phyloP scores from a whole-genome alignment of 2,888 invertebrate species.

The Timema cristinae region DNA sequence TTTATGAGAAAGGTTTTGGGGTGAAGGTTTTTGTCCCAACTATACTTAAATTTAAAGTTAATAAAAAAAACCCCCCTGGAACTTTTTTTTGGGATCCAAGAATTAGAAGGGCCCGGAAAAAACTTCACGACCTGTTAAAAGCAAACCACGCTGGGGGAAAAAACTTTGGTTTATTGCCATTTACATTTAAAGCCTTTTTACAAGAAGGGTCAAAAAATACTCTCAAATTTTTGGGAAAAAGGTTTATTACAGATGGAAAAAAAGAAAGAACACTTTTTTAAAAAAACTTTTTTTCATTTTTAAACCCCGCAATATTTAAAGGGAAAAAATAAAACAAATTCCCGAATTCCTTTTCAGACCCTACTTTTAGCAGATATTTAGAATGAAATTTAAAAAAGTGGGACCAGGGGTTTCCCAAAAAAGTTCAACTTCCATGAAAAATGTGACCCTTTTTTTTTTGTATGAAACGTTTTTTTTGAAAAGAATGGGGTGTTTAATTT shows the following conservation, averaged over 20 bases:
- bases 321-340: conserved; percentile 11
- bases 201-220: conserved; percentile 8
- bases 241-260: neutral
- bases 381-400: neutral
- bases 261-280: neutral
- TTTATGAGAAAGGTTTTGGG: conserved; percentile 19
- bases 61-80: conserved; percentile 9
- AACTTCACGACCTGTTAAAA: conserved; percentile 14
- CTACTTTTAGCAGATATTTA: conserved; percentile 21
- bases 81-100: neutral
- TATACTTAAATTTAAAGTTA: conserved; percentile 16
- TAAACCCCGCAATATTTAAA: conserved; percentile 6
- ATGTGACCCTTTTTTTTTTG: conserved; percentile 10
- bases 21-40: conserved; percentile 19
- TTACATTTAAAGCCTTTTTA: conserved; percentile 14
- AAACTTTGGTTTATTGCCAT: neutral
- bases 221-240: neutral
- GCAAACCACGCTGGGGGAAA: conserved; percentile 13
- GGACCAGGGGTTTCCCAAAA: neutral
- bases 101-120: conserved; percentile 11
- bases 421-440: conserved; percentile 5
- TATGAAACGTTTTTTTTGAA: conserved; percentile 17
- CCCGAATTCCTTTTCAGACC: conserved; percentile 22
- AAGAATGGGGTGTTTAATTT: conserved; percentile 17
- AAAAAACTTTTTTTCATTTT: conserved; percentile 6